phyloP scores from a whole-genome alignment of 2,113 vertebrate genomes.

The Stegastes partitus region DNA sequence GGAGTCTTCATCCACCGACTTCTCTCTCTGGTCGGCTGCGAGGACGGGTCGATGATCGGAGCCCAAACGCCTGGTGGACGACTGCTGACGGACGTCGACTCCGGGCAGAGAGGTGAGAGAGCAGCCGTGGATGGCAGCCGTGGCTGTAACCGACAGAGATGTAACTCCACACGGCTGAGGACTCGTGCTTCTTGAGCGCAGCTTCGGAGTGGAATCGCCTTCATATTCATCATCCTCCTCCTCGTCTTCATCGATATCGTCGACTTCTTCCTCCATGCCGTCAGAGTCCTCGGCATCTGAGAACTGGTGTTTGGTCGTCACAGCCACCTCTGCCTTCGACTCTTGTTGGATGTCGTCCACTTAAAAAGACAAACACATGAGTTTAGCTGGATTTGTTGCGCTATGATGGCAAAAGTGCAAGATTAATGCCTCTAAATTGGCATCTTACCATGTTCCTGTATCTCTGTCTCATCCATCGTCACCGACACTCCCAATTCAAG shows the following conservation, averaged over 20 bases:
- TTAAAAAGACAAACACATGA: constrained; percentile 40
- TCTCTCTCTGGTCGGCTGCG: constrained; percentile 84
- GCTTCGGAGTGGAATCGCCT: constrained; percentile 94
- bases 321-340: constrained; percentile 84
- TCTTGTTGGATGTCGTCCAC: constrained; percentile 90
- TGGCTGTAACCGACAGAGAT: constrained; percentile 88
- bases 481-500: constrained; percentile 96
- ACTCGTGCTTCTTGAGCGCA: constrained; percentile 95
- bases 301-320: constrained; percentile 94
- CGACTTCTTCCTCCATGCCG: constrained; percentile 91
- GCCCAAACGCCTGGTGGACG: constrained; percentile 84
- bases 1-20: constrained; percentile 90
- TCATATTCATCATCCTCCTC: constrained; percentile 96
- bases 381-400: constrained; percentile 2
- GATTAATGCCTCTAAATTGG: too few species aligned
- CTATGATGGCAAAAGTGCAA: neutral
- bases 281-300: constrained; percentile 97
- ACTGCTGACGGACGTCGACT: constrained; percentile 86
- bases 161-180: constrained; percentile 90
- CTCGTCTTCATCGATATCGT: constrained; percentile 94
- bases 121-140: constrained; percentile 81
- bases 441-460: constrained; percentile 92
- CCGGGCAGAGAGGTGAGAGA: constrained; percentile 86
- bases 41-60: constrained; percentile 78
- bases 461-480: constrained; percentile 93